These are phyloP conservation scores for Pachyuromys duprasi DNA, from an alignment of 2,797 vertebrate species.

Conservation along the genomic window DNA sequence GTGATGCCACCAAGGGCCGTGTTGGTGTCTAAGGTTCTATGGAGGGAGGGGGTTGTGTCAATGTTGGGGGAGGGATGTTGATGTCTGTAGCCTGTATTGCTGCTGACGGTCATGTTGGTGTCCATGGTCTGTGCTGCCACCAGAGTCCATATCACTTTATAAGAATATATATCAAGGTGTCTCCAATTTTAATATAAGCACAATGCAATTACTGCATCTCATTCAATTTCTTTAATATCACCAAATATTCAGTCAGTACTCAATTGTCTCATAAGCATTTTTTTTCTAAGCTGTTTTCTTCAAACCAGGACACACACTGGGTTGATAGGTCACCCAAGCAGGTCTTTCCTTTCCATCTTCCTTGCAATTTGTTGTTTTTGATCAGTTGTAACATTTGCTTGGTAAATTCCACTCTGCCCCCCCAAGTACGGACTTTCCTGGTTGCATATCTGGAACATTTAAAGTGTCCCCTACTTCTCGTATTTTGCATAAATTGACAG, in stretches of 20 bases:
- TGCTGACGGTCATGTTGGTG: too few species aligned
- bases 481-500: not conserved
- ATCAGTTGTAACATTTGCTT: not conserved
- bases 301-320: not conserved
- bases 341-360: not conserved
- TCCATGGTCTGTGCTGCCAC: too few species aligned
- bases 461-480: not conserved
- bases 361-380: not conserved
- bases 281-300: slow-evolving; percentile 44
- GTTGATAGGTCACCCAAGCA: not conserved
- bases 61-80: not conserved
- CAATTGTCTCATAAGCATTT: slow-evolving; percentile 39
- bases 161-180: not conserved
- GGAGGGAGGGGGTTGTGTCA: not conserved
- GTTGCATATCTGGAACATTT: not conserved
- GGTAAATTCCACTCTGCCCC: not conserved
- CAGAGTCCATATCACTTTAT: not conserved
- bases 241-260: slow-evolving; percentile 40
- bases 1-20: not conserved
- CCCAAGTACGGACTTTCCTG: not conserved
- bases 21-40: not conserved
- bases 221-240: slow-evolving; percentile 57
- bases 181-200: slow-evolving; percentile 42
- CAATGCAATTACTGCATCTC: slow-evolving; percentile 32
- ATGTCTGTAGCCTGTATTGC: not conserved